Conservation (phyloP, 2,888 invertebrate species). For the Eulithis testata region DNA sequence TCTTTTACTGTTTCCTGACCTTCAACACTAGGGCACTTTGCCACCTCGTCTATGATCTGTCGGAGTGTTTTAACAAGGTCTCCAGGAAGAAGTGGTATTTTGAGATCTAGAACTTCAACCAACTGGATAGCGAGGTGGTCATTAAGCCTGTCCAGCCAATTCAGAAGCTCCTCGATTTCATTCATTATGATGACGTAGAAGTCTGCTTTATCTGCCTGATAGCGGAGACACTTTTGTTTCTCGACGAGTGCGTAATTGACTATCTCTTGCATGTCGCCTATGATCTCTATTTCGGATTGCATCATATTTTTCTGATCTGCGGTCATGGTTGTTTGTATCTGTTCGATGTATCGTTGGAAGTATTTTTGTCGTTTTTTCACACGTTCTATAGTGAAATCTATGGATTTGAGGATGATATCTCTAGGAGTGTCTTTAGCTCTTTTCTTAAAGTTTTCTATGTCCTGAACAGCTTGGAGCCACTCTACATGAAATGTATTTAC, state of each 20-base stretch:
- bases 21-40: slow-evolving; percentile 34
- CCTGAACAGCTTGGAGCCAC: slow-evolving; percentile 54
- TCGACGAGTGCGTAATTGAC: slow-evolving; percentile 45
- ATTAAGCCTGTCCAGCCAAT: slow-evolving; percentile 54
- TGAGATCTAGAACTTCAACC: slow-evolving; percentile 44
- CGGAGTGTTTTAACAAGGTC: slow-evolving; percentile 46
- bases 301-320: slow-evolving; percentile 42
- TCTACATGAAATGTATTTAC: slow-evolving; percentile 48
- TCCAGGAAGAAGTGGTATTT: slow-evolving; percentile 36
- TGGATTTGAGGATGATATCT: slow-evolving; percentile 43
- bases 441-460: slow-evolving; percentile 50
- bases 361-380: slow-evolving; percentile 39
- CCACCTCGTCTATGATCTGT: slow-evolving; percentile 47
- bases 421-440: slow-evolving; percentile 47
- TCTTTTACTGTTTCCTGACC: slow-evolving; percentile 31
- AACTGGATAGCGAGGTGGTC: slow-evolving; percentile 49
- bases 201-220: slow-evolving; percentile 50
- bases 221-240: slow-evolving; percentile 44
- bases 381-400: slow-evolving; percentile 50
- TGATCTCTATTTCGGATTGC: slow-evolving; percentile 42
- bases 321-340: slow-evolving; percentile 30
- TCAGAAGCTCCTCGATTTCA: slow-evolving; percentile 56
- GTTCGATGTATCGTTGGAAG: slow-evolving; percentile 40
- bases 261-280: slow-evolving; percentile 49
- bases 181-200: slow-evolving; percentile 43